Conservation (phyloP, 2,113 vertebrate genomes). For the Capreolus pygargus region DNA sequence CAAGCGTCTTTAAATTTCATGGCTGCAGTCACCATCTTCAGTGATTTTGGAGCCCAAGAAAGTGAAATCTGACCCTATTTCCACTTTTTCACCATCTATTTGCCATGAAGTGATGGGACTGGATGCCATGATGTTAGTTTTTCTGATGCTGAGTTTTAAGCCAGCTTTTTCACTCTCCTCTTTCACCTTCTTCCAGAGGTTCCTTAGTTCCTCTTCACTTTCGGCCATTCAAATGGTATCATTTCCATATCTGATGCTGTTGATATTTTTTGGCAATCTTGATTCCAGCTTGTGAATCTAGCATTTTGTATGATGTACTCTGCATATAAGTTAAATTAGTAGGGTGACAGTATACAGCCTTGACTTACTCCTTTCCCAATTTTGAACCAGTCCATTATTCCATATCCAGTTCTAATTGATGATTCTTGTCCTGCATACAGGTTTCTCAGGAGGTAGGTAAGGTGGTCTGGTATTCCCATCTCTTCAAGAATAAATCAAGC, state of each 20-base stretch:
- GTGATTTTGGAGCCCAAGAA: background rate
- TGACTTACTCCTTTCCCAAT: background rate
- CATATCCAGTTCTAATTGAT: background rate
- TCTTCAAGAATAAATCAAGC: background rate
- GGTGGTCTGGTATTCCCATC: background rate
- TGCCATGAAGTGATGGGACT: background rate
- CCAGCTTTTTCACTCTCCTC: background rate
- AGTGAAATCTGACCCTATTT: background rate
- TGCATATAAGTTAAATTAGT: background rate
- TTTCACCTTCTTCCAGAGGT: background rate
- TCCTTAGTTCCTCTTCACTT: background rate
- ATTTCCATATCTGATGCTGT: background rate
- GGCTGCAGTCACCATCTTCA: background rate
- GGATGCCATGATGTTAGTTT: background rate
- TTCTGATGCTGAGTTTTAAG: background rate
- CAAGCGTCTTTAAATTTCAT: background rate
- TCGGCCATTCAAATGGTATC: background rate
- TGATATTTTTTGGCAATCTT: background rate
- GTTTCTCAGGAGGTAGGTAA: background rate
- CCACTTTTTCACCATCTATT: background rate
- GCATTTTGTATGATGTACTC: background rate
- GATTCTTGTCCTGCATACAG: background rate
- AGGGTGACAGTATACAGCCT: background rate
- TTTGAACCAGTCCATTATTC: background rate
- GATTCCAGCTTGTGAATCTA: background rate